A percentile compares a stretch with the other conserved stretches of the same genome.
Conservation (phyloP, 2,113 vertebrate genomes). For the Ranitomeya variabilis region DNA sequence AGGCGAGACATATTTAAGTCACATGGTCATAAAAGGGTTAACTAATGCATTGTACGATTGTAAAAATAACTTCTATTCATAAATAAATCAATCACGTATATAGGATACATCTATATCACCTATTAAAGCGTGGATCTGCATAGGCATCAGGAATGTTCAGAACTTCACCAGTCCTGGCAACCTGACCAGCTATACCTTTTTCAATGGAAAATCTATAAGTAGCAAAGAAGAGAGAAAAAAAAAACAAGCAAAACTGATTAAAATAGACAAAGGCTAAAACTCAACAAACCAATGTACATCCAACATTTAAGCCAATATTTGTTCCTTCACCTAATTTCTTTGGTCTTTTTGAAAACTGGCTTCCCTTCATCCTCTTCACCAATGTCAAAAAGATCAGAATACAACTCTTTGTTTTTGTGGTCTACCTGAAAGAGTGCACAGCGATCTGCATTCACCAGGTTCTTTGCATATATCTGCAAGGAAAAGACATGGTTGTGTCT, state of each 20-base stretch:
- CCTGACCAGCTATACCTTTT: slow-evolving; percentile 97
- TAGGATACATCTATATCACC: slow-evolving; percentile 69
- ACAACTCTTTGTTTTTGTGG: slow-evolving; percentile 96
- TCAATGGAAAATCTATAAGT: slow-evolving; percentile 95
- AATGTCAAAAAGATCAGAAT: slow-evolving; percentile 97
- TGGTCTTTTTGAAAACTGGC: slow-evolving; percentile 98
- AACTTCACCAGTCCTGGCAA: slow-evolving; percentile 95
- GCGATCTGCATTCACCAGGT: slow-evolving; percentile 98
- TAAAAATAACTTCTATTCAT: too few species aligned
- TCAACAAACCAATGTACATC: neutral
- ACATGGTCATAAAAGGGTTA: too few species aligned
- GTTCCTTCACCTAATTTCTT: slow-evolving; percentile 91
- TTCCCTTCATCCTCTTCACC: slow-evolving; percentile 97
- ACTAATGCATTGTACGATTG: too few species aligned
- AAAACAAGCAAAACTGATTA: neutral
- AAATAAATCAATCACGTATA: too few species aligned
- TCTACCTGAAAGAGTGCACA: slow-evolving; percentile 99
- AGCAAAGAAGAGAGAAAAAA: neutral
- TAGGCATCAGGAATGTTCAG: slow-evolving; percentile 99
- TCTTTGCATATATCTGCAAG: slow-evolving; percentile 99
- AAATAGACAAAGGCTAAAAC: neutral
- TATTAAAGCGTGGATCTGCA: slow-evolving; percentile 98
- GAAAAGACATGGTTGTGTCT: slow-evolving; percentile 46
- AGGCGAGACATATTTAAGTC: too few species aligned
- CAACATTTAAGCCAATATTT: neutral